Conservation (phyloP, 2,113 vertebrate genomes). For the Siniperca knerii region DNA sequence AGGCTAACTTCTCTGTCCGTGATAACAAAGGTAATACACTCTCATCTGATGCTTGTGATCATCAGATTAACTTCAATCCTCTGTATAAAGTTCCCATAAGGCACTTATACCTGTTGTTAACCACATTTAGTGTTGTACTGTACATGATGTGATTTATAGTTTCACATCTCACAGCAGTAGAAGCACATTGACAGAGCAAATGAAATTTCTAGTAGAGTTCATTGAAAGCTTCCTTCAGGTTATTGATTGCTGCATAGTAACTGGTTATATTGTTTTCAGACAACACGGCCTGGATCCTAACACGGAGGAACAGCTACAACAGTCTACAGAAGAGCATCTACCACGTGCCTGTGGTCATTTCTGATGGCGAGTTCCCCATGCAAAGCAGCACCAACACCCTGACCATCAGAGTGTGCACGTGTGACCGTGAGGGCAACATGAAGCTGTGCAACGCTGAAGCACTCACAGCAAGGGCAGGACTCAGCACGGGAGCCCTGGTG, state of each 20-base stretch:
- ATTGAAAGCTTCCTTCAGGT: constrained; percentile 13
- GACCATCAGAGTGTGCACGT: constrained; percentile 93
- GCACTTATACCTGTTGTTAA: constrained; percentile 1
- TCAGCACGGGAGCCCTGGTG: constrained; percentile 95
- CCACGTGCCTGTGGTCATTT: constrained; percentile 94
- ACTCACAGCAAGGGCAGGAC: constrained; percentile 90
- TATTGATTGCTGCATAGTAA: constrained; percentile 27
- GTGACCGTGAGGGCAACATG: constrained; percentile 94
- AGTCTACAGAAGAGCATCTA: constrained; percentile 91
- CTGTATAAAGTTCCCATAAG: constrained; percentile 7
- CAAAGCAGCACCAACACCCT: constrained; percentile 96
- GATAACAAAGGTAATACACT: constrained; percentile 92
- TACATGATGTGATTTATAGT: constrained; percentile 22
- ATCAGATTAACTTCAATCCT: constrained; percentile 2
- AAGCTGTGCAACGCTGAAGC: constrained; percentile 94
- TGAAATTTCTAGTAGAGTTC: not conserved
- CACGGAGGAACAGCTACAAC: constrained; percentile 89
- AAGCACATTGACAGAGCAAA: constrained; percentile 1
- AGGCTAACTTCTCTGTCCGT: constrained; percentile 94
- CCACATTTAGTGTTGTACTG: not conserved
- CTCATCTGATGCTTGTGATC: not conserved
- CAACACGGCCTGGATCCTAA: constrained; percentile 95
- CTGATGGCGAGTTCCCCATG: constrained; percentile 91
- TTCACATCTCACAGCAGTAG: not conserved
- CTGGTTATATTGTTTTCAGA: constrained; percentile 83